phyloP scores from a whole-genome alignment of 2,797 vertebrate species.

The Gastrophryne carolinensis region DNA sequence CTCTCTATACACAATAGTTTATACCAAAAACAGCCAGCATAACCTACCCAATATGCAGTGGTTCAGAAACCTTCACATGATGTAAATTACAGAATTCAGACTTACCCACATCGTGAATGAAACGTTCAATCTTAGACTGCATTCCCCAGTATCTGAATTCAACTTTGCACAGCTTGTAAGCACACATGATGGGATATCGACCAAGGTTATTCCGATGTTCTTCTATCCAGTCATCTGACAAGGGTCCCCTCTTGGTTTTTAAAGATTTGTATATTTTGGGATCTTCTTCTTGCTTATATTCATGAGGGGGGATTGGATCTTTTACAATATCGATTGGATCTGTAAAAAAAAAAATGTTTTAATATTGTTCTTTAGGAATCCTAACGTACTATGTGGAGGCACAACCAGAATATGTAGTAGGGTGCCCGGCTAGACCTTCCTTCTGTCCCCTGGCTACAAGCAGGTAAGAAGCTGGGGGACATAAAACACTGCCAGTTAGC shows the following conservation, averaged over 20 bases:
- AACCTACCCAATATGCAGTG: neutral
- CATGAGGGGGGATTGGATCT: conserved; percentile 87
- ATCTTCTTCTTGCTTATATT: conserved; percentile 94
- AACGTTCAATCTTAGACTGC: conserved; percentile 98
- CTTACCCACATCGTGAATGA: conserved; percentile 96
- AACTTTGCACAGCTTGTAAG: conserved; percentile 98
- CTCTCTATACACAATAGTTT: no score
- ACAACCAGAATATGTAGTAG: no score
- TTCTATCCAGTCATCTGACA: conserved; percentile 90
- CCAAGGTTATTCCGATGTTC: conserved; percentile 80
- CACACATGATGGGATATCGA: conserved; percentile 90
- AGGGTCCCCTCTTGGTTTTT: conserved; percentile 90
- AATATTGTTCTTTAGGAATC: no score
- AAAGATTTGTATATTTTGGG: conserved; percentile 86
- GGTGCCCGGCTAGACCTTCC: no score
- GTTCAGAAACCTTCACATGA: neutral
- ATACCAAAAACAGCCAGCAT: no score
- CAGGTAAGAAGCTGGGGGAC: no score
- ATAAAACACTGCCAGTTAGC: no score
- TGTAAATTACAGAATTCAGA: conserved; percentile 1
- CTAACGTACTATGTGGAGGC: no score
- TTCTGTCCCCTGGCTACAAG: no score
- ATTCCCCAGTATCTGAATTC: conserved; percentile 99
- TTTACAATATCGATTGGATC: conserved; percentile 97
- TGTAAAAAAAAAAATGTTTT: conserved; percentile 54